Base-by-base conservation (phyloP, 1,140 invertebrate species). In the Drosophila funebris region DNA sequence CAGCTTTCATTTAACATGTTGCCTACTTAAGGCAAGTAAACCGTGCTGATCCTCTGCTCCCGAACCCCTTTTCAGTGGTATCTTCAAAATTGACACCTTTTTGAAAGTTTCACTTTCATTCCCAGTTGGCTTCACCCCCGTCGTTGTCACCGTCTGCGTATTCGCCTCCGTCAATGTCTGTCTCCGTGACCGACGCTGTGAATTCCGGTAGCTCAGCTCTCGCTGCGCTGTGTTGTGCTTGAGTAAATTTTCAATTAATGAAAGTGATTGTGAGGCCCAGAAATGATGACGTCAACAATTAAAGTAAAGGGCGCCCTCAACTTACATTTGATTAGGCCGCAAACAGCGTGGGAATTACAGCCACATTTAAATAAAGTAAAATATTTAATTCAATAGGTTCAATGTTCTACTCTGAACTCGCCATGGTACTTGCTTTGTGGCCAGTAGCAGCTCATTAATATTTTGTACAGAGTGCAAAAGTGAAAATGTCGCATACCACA, bases 231-330 rank as follows among this genome's bases (percentile, higher is more conserved):
- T 54, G 73, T 37, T 76, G 54, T 74, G 83, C 84, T 73, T 88
- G 83, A 70, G 69, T 89, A 83, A 83, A 88, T 89, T 88, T 88
- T 88, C 84, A 88, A 88, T 87, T 88, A 88, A 88, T 87, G 83
- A 87, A 87, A 87, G 83, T 87, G 75, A 71, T 67, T 33, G 16
- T 37, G 48, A 31, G 18, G 3, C 18, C 24, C 46, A 43, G 20
- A 41, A 33, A 13, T 16, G 20, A 60, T 88, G 82, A 87, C 82
- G 83, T 87, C 82, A 85, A 74, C 76, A 62, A 41, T 67, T 52
- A 50, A 57, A 8, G 69, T 37, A 63, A 77, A 71, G 63, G 81
- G 77, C 77, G 24, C 50, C 58, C 57, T 37, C 67, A 43, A 67
- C 46, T 31, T 29, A 20, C 58, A 27, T 20, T 20, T 13, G 54